Base-by-base conservation (phyloP, 1,140 invertebrate genomes). In the Drosophila erecta region DNA sequence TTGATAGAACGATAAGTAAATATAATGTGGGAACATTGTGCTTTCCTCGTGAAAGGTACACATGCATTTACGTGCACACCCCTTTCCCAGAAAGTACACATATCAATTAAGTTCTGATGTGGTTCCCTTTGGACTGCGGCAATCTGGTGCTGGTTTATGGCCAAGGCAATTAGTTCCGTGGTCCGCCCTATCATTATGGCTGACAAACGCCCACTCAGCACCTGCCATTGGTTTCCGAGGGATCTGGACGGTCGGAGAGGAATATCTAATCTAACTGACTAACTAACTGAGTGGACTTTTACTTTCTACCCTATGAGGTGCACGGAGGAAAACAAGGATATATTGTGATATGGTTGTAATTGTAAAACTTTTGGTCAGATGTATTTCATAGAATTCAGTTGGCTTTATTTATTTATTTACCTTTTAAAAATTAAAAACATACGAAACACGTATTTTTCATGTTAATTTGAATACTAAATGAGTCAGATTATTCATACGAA, bases 141-240 rank as follows among this genome's bases (percentile, higher is more conserved):
- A 76, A 81, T 70, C 67, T 71, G 65, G 67, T 67, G 64, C 64
- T 67, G 75, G 53, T 81, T 81, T 70, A 81, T 60, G 53, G 70
- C 62, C 49, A 22, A 38, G 44, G 79, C 79, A 83, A 83, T 81
- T 80, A 76, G 71, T 46, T 60, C 46, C 35, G 46, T 46, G 27
- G 49, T 49, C 58, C 51, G 50, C 49, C 62, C 71, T 71, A 80
- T 80, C 50, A 81, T 81, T 80, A 80, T 51, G 65, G 59, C 64
- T 38, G 20, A 17, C 43, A 14, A 40, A 43, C 77, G 61, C 62
- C 57, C 53, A 64, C 67, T 50, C 27, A 46, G 37, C 46, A 74
- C 71, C 58, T 66, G 51, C 37, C 14, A 37, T 37, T 27, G 50
- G 50, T 20, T 30, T 30, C 35, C n/a, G 49, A 47, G 49, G 49